Conservation (phyloP, 2,113 vertebrate genomes). For the Hydropotes inermis region DNA sequence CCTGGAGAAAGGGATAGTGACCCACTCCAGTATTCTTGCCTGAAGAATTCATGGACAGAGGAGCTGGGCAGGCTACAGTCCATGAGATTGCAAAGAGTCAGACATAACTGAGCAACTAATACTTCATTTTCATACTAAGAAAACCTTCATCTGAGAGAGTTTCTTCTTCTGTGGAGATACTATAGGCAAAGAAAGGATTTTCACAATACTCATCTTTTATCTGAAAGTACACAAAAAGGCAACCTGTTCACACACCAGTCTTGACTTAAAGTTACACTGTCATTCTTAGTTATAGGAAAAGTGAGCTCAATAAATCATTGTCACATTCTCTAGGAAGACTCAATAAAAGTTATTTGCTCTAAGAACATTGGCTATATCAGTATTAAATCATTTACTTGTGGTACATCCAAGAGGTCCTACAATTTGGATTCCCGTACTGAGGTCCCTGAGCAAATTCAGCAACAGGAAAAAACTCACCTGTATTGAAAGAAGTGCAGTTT, state of each 20-base stretch:
- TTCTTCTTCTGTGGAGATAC: background rate
- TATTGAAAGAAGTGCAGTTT: background rate
- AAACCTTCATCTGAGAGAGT: background rate
- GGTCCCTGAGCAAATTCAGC: background rate
- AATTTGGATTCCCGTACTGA: background rate
- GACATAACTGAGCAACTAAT: background rate
- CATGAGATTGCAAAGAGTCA: background rate
- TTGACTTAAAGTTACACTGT: background rate
- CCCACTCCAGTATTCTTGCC: background rate
- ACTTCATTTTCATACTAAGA: background rate
- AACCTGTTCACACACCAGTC: background rate
- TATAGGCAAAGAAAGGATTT: background rate
- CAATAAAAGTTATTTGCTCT: slow-evolving; percentile 7
- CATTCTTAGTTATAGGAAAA: slow-evolving; percentile 7
- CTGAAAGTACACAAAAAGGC: background rate
- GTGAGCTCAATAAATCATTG: background rate
- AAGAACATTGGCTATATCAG: background rate
- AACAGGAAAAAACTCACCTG: background rate
- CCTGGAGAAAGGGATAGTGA: background rate
- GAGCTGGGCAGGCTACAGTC: background rate
- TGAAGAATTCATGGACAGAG: background rate
- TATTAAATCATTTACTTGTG: background rate
- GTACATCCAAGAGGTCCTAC: background rate
- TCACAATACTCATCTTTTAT: background rate
- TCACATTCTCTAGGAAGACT: background rate